Percentiles rank a stretch among this genome's conserved stretches.
These are phyloP conservation scores for Melikaiella ostensackeni DNA, from an alignment of 2,888 invertebrate genomes.

Conservation along the genomic window DNA sequence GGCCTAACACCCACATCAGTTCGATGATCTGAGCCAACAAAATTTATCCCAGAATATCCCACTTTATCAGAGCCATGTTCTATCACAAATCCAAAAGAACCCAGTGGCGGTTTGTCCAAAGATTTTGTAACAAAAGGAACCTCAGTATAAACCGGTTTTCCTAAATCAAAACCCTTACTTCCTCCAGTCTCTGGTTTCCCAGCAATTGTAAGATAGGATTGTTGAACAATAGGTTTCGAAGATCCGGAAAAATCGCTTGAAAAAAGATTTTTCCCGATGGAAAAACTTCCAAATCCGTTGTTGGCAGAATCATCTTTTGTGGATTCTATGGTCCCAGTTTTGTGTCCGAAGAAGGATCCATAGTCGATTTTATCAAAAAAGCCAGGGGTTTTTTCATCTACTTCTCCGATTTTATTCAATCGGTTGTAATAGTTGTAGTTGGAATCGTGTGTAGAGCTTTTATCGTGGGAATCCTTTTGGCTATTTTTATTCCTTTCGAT, in stretches of 20 bases:
- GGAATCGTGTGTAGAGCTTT: not conserved
- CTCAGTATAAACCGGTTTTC: slow-evolving; percentile 1
- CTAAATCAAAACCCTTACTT: slow-evolving; percentile 13
- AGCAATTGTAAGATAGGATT: slow-evolving; percentile 7
- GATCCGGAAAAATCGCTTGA: not conserved
- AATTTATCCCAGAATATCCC: not conserved
- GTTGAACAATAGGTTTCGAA: slow-evolving; percentile 27
- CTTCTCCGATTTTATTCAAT: not conserved
- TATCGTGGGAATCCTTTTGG: not conserved
- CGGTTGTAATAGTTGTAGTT: slow-evolving; percentile 7
- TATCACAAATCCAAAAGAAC: slow-evolving; percentile 26
- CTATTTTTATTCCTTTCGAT: slow-evolving; percentile 27
- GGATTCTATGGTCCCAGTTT: slow-evolving; percentile 2
- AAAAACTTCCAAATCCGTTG: slow-evolving; percentile 17
- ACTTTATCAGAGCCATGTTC: slow-evolving; percentile 10
- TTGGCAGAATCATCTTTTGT: not conserved
- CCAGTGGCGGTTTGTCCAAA: not conserved
- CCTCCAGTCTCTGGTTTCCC: not conserved
- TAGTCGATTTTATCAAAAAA: slow-evolving; percentile 5
- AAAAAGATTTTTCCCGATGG: slow-evolving; percentile 6
- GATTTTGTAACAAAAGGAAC: slow-evolving; percentile 29
- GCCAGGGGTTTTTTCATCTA: not conserved
- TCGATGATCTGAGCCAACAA: not conserved
- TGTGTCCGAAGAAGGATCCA: not conserved
- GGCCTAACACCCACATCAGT: slow-evolving; percentile 18